phyloP scores from a whole-genome alignment of 2,113 vertebrate species.

The Neotoma lepida region DNA sequence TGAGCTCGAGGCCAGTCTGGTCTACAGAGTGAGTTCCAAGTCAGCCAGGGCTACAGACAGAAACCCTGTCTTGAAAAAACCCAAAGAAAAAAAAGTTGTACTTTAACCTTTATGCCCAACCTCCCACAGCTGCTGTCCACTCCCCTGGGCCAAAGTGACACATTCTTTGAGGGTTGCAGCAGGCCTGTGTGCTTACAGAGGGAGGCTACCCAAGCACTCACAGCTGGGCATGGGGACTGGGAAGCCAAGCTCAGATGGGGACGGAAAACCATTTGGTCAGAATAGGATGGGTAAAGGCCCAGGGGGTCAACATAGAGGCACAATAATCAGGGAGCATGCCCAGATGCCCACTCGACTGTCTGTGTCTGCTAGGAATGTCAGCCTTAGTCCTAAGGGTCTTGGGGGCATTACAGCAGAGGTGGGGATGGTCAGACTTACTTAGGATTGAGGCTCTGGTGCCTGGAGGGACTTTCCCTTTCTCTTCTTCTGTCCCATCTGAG shows the following conservation, averaged over 20 bases:
- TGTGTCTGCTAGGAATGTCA: neutral
- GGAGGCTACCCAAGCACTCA: no score
- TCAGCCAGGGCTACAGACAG: no score
- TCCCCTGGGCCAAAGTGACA: neutral
- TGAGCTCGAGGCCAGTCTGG: no score
- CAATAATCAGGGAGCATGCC: no score
- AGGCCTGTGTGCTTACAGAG: neutral
- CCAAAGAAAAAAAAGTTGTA: neutral
- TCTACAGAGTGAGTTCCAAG: no score
- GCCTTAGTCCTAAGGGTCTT: neutral
- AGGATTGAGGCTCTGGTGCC: neutral
- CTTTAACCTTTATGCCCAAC: neutral
- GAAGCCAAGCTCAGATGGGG: neutral
- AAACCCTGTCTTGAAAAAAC: no score
- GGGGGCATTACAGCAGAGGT: neutral
- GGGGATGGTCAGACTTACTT: neutral
- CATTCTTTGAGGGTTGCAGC: neutral
- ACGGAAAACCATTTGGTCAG: no score
- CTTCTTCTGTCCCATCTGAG: no score
- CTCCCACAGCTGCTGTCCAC: neutral
- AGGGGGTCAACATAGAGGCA: neutral
- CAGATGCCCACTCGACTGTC: neutral
- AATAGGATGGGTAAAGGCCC: neutral
- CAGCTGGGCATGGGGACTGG: neutral
- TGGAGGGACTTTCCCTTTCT: no score